Percentiles rank a stretch among this genome's conserved stretches.
Evolutionary conservation across 2,888 invertebrate genomes (phyloP).

Genomic region (Pachydiplax longipennis): DNA sequence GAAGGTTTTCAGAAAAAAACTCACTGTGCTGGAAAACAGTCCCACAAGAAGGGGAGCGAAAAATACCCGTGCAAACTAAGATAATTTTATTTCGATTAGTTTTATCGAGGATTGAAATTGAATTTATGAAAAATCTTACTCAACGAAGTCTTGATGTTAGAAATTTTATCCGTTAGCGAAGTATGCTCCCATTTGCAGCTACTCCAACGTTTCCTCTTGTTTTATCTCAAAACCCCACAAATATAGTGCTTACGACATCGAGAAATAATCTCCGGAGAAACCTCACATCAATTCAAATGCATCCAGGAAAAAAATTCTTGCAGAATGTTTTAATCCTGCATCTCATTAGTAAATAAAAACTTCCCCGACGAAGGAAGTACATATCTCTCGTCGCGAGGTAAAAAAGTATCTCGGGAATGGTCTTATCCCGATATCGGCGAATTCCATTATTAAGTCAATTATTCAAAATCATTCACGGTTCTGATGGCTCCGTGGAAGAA

Average conservation of each 20-base stretch:
- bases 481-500: background rate
- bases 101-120: no score
- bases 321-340: background rate
- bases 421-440: background rate
- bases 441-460: constrained; percentile 31
- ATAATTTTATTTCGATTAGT: no score
- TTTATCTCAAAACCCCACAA: background rate
- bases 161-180: no score
- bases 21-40: no score
- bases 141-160: background rate
- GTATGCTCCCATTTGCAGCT: no score
- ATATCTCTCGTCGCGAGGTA: background rate
- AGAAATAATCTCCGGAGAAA: background rate
- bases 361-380: background rate
- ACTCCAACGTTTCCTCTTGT: background rate
- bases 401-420: background rate
- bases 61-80: no score
- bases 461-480: constrained; percentile 1
- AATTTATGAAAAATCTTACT: background rate
- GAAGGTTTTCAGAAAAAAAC: no score
- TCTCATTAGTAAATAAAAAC: constrained; percentile 20
- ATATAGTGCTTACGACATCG: background rate
- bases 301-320: no score
- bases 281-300: background rate
- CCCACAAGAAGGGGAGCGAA: no score